These are phyloP conservation scores for Prochilodus magdalenae DNA, from an alignment of 2,113 vertebrate genomes.

Conservation along the genomic window DNA sequence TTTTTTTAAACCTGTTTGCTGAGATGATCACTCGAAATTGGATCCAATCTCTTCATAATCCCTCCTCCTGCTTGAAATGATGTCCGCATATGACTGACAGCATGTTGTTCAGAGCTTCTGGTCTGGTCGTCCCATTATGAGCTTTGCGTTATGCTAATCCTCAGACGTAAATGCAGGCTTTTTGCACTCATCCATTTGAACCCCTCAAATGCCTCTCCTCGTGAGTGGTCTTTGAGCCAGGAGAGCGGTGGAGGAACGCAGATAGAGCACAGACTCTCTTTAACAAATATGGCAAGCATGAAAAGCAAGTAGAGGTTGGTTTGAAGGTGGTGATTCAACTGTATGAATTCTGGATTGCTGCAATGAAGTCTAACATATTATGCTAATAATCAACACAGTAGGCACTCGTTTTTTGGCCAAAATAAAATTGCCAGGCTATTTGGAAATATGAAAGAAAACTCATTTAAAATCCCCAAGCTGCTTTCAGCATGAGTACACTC, in stretches of 20 bases:
- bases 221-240: background rate
- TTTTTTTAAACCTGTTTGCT: constrained; percentile 48
- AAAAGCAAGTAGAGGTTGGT: background rate
- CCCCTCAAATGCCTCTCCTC: background rate
- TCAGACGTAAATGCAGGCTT: constrained; percentile 6
- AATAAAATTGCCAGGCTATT: too few relatives aligned
- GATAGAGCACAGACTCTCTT: background rate
- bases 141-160: background rate
- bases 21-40: constrained; percentile 51
- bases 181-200: constrained; percentile 28
- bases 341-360: background rate
- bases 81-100: constrained; percentile 24
- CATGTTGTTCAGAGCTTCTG: constrained; percentile 2
- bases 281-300: background rate
- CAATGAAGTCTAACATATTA: too few relatives aligned
- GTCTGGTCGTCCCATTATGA: background rate
- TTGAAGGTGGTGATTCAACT: background rate
- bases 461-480: too few relatives aligned
- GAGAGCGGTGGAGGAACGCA: background rate
- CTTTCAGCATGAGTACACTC: too few relatives aligned
- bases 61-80: constrained; percentile 22
- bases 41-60: constrained; percentile 51
- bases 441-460: too few relatives aligned
- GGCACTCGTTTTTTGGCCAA: too few relatives aligned
- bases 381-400: too few relatives aligned